Evolutionary conservation across 1,140 invertebrate species (phyloP).

Genomic region (Halictus rubicundus): DNA sequence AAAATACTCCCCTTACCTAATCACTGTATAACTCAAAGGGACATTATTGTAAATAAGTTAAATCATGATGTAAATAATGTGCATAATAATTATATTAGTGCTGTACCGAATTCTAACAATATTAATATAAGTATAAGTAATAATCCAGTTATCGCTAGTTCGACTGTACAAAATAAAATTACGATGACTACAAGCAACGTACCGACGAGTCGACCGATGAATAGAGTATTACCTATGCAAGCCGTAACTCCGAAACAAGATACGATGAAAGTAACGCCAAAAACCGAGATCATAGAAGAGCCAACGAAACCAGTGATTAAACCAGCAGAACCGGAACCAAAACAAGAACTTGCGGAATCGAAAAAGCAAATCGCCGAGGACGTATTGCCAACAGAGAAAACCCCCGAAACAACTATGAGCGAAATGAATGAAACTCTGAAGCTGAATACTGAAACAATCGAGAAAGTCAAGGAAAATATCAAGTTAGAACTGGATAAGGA

Average conservation of each 20-base stretch:
- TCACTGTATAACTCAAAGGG: constrained; percentile 72
- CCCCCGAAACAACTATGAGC: constrained; percentile 16
- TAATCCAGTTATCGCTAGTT: constrained; percentile 49
- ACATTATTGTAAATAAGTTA: constrained; percentile 65
- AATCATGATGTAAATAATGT: constrained; percentile 67
- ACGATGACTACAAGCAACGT: constrained; percentile 72
- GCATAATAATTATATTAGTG: constrained; percentile 66
- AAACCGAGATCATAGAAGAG: constrained; percentile 71
- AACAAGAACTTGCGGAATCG: constrained; percentile 55
- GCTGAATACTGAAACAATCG: constrained; percentile 53
- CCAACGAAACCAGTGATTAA: constrained; percentile 71
- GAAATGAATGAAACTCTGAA: constrained; percentile 44
- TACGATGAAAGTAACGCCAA: constrained; percentile 62
- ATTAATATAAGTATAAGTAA: constrained; percentile 52
- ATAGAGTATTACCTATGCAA: constrained; percentile 88
- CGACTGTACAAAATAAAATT: constrained; percentile 69
- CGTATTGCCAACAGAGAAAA: constrained; percentile 25
- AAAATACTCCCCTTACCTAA: constrained; percentile 72
- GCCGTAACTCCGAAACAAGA: constrained; percentile 75
- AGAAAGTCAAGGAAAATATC: constrained; percentile 65
- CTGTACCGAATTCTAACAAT: constrained; percentile 54
- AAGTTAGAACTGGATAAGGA: constrained; percentile 66
- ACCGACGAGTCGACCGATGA: constrained; percentile 84
- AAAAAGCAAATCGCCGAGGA: constrained; percentile 48
- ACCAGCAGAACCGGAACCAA: constrained; percentile 59